Evolutionary conservation across 2,797 vertebrate species (phyloP), one percentile per base, ranked within the genome.

Genomic region (Molossus molossus): DNA sequence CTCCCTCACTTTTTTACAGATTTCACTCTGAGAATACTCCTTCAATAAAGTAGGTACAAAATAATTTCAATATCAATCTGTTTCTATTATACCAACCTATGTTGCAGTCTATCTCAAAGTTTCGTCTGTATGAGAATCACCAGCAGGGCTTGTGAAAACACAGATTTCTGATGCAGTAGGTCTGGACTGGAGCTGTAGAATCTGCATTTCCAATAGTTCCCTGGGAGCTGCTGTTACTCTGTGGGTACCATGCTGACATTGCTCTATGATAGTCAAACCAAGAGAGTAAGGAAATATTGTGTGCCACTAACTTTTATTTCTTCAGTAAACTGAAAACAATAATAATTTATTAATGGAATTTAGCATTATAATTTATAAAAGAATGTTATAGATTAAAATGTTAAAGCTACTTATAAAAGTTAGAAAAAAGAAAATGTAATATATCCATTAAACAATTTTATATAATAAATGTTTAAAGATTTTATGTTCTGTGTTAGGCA

Each of bases 301-400:
- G 3, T 73, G n/a, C 50, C 7, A 17, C 18, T 67, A 62, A 40
- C 18, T 77, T n/a, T 94, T 73, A 84, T 60, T 75, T 9, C 11
- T 87, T 67, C 5, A 77, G 6, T 48, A 73, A 77, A 83, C 33
- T 53, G 17, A 76, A 87, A 85, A 33, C 17, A 73, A 25, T 67
- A n/a, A 72, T 85, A 48, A 83, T 40, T 76, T 33, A 62, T 87
- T 72, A n/a, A 69, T 70, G 29, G 25, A 90, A 64, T 96, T 65
- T 70, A 62, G 10, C 29, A 48, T 70, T 95, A 37, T 57, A 85
- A 53, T 82, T 10, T 69, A 13, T 33, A 10, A 72, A 87, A 58
- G 13, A 53, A 77, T 87, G 7, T 18, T 72, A 40, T 1, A 14
- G 8, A 75, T 75, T 67, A 81, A 92, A 88, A 29, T 60, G 1